These are phyloP conservation scores for Hymenopus coronatus DNA, from an alignment of 2,888 invertebrate species.

Conservation along the genomic window DNA sequence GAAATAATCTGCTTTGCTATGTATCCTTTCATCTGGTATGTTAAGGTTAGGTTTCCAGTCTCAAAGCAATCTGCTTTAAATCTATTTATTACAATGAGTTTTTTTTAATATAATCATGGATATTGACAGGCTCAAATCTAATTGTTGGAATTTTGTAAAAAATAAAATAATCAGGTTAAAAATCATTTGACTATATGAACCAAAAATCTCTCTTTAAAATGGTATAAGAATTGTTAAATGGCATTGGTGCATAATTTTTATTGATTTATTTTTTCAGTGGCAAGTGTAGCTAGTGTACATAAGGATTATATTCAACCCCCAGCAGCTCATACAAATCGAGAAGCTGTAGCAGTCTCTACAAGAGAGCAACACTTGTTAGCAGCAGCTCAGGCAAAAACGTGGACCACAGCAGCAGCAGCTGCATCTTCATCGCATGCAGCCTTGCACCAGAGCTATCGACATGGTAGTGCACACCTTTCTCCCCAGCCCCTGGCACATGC, in stretches of 20 bases:
- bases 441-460: slow-evolving; percentile 45
- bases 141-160: no score
- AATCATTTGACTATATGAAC: no score
- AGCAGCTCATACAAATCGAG: slow-evolving; percentile 56
- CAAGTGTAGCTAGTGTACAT: slow-evolving; percentile 50
- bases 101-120: no score
- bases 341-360: slow-evolving; percentile 43
- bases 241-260: not conserved
- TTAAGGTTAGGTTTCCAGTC: no score
- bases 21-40: no score
- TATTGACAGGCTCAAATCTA: no score
- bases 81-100: no score
- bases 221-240: no score
- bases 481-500: slow-evolving; percentile 49
- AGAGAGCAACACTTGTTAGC: slow-evolving; percentile 56
- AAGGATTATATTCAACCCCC: slow-evolving; percentile 59
- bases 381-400: slow-evolving; percentile 43
- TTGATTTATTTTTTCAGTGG: slow-evolving; percentile 25
- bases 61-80: no score
- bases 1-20: no score
- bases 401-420: slow-evolving; percentile 25
- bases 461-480: slow-evolving; percentile 50
- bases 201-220: no score
- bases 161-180: no score
- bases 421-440: slow-evolving; percentile 46